Percentiles rank a stretch among this genome's conserved stretches.
These are phyloP conservation scores for Suricata suricatta DNA, from an alignment of 2,113 vertebrate genomes.

Conservation along the genomic window DNA sequence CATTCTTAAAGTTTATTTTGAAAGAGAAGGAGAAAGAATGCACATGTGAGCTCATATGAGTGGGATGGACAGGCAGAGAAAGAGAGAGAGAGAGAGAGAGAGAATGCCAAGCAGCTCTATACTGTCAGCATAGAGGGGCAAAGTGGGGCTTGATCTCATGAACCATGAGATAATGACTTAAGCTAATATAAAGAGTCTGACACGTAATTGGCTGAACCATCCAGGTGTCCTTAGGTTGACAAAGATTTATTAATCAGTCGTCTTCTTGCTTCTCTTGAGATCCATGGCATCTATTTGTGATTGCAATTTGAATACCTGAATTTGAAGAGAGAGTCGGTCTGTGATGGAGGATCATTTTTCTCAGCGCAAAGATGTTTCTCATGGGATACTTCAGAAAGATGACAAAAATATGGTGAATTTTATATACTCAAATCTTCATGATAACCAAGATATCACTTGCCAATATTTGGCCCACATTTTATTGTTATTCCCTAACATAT, in stretches of 20 bases:
- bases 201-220: too few species aligned
- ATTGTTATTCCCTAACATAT: constrained; percentile 23
- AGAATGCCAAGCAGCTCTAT: too few species aligned
- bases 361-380: background rate
- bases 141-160: too few species aligned
- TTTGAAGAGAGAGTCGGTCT: background rate
- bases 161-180: too few species aligned
- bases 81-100: too few species aligned
- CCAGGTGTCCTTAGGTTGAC: background rate
- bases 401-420: background rate
- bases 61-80: too few species aligned
- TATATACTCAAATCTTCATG: background rate
- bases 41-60: too few species aligned
- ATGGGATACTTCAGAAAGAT: background rate
- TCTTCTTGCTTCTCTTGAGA: background rate
- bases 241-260: background rate
- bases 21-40: too few species aligned
- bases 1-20: too few species aligned
- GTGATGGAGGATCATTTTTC: background rate
- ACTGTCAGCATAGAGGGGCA: too few species aligned
- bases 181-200: too few species aligned
- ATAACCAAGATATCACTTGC: background rate
- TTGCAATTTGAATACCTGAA: background rate
- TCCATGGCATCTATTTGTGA: background rate
- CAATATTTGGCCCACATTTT: background rate